Conservation (phyloP, 2,797 vertebrate genomes). For the Phyllotis vaccarum region DNA sequence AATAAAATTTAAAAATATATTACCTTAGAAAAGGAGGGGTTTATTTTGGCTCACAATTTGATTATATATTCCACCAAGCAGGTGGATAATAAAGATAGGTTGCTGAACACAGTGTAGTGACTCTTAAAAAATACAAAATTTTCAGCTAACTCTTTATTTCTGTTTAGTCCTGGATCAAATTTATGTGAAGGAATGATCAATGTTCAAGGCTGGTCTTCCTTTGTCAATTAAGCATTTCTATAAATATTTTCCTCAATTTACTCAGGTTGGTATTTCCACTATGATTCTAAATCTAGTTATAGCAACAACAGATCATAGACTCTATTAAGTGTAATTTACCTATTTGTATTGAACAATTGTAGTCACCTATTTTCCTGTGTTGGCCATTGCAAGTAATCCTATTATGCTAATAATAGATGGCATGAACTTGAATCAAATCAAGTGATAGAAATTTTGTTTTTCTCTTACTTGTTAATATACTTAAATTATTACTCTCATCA, state of each 20-base stretch:
- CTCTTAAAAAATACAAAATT: neutral
- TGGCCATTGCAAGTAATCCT: neutral
- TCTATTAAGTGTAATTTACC: neutral
- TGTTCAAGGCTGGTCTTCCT: neutral
- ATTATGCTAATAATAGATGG: neutral
- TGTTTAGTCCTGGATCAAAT: neutral
- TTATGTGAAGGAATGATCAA: fast-evolving
- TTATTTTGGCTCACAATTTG: neutral
- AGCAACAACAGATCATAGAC: neutral
- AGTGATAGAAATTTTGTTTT: neutral
- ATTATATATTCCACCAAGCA: too few relatives aligned
- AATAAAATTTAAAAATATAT: too few relatives aligned
- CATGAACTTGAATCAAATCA: neutral
- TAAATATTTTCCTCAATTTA: neutral
- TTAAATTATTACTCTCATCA: neutral
- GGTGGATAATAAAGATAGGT: neutral
- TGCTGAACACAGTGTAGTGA: neutral
- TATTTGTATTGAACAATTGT: neutral
- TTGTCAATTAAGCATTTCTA: neutral
- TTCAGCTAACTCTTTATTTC: neutral
- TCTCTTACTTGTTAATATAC: neutral
- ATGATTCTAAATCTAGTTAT: neutral
- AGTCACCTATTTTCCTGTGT: neutral
- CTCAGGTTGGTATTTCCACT: neutral
- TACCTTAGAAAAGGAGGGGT: neutral